Base-by-base conservation (phyloP, 2,888 invertebrate species). In the Timema podura region DNA sequence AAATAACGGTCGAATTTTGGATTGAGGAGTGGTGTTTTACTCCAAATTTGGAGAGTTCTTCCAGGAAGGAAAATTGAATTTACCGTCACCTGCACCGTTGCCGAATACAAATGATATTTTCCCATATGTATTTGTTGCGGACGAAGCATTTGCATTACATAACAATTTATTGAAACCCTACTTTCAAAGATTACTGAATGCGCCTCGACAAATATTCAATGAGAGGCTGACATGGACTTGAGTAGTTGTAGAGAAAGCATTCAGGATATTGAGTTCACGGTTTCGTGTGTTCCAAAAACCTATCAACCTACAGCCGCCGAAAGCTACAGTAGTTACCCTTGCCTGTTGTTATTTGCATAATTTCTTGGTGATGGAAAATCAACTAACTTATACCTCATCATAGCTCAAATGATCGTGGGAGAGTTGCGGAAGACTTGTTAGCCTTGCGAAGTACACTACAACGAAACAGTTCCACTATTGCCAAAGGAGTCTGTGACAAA, bases 61-160 rank as follows among this genome's bases (percentile, higher is more conserved):
- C 51, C 51, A 11, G 51, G 51, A 51, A 51, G n/a, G 51, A 11
- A 11, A 51, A 51, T 51, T 51, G 51, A 51, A 51, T 51, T 51
- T 51, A 51, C 51, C 51, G 11, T 13, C 51, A 51, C 51, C 51
- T 51, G n/a, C 1, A 51, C 1, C 51, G n/a, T n/a, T 51, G 1
- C 3, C 51, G 51, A 51, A 51, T n/a, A n/a, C 51, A 51, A 51
- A 11, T 11, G 51, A 51, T 51, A 1, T 51, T 51, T 51, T 51
- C 11, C 51, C 51, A 51, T 51, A 2, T 51, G 3, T 51, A 51
- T 51, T 1, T 51, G 51, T 51, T 10, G 49, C 49, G 11, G 49
- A 49, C 49, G 49, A 49, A 11, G 49, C 49, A 49, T 49, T 49
- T 49, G 49, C 49, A 49, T 11, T 49, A 49, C 49, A 49, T 49